phyloP scores from a whole-genome alignment of 2,797 vertebrate genomes.

The Mastacembelus armatus region DNA sequence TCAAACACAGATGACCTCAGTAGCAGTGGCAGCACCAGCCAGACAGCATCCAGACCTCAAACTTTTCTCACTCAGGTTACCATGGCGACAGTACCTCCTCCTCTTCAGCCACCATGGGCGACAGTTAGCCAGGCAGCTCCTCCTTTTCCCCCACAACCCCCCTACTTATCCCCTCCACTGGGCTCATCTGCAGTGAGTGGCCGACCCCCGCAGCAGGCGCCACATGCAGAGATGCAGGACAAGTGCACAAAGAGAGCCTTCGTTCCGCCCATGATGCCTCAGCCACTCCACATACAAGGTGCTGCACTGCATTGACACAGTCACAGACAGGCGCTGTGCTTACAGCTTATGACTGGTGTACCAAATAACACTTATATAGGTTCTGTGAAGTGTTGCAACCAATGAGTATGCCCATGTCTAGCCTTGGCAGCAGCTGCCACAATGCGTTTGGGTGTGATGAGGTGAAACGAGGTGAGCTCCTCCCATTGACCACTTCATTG shows the following conservation, averaged over 20 bases:
- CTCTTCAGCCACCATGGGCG: conserved; percentile 57
- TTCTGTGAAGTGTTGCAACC: conserved; percentile 42
- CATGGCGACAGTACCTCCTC: conserved; percentile 72
- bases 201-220: conserved; percentile 66
- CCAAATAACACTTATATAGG: conserved; percentile 31
- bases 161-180: conserved; percentile 56
- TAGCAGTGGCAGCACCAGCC: conserved; percentile 43
- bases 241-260: conserved; percentile 80
- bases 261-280: conserved; percentile 79
- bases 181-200: conserved; percentile 64
- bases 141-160: conserved; percentile 51
- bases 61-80: conserved; percentile 75
- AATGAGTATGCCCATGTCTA: conserved; percentile 51
- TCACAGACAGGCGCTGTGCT: conserved; percentile 31
- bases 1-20: conserved; percentile 65
- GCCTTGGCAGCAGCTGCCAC: conserved; percentile 65
- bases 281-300: conserved; percentile 82
- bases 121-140: conserved; percentile 63
- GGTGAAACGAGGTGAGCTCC: conserved; percentile 74
- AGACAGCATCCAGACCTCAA: conserved; percentile 70
- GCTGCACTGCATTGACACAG: conserved; percentile 46
- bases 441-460: conserved; percentile 69
- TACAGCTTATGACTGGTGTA: conserved; percentile 27
- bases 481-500: conserved; percentile 56
- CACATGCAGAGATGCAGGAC: conserved; percentile 63